Percentiles rank a stretch among this genome's conserved stretches.
phyloP scores from a whole-genome alignment of 2,888 invertebrate genomes.

The Chrysomela aeneicollis region DNA sequence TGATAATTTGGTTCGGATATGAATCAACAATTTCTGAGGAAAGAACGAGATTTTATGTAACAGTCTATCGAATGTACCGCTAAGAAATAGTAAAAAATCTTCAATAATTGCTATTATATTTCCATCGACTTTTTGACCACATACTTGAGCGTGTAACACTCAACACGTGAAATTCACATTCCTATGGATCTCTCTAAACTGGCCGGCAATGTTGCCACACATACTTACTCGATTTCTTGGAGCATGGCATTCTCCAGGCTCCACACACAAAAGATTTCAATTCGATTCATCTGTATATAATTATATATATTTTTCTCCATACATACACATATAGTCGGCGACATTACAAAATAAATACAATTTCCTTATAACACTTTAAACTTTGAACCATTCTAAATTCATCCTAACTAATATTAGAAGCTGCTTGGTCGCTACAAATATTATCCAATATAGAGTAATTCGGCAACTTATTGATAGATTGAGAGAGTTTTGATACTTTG shows the following conservation, averaged over 20 bases:
- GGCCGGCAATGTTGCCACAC: slow-evolving; percentile 25
- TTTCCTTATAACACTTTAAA: too few relatives aligned
- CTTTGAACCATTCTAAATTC: too few relatives aligned
- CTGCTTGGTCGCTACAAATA: too few relatives aligned
- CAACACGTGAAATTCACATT: slow-evolving; percentile 50
- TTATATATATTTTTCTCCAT: too few relatives aligned
- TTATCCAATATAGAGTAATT: too few relatives aligned
- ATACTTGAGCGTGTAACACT: slow-evolving; percentile 46
- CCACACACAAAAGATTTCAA: neutral
- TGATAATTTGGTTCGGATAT: slow-evolving; percentile 35
- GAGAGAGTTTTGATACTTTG: too few relatives aligned
- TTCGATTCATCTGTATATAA: neutral
- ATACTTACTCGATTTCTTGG: neutral
- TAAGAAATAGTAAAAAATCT: slow-evolving; percentile 42
- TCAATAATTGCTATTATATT: slow-evolving; percentile 49
- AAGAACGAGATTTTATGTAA: slow-evolving; percentile 30
- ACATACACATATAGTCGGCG: too few relatives aligned
- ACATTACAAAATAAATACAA: too few relatives aligned
- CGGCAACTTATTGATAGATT: too few relatives aligned
- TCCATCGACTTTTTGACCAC: slow-evolving; percentile 46
- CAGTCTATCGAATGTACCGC: slow-evolving; percentile 40
- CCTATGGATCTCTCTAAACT: slow-evolving; percentile 43
- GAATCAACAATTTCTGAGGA: slow-evolving; percentile 23
- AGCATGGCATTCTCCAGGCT: neutral
- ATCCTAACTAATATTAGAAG: too few relatives aligned